phyloP scores from a whole-genome alignment of 2,888 invertebrate species.

The Drosophila mayaguana region DNA sequence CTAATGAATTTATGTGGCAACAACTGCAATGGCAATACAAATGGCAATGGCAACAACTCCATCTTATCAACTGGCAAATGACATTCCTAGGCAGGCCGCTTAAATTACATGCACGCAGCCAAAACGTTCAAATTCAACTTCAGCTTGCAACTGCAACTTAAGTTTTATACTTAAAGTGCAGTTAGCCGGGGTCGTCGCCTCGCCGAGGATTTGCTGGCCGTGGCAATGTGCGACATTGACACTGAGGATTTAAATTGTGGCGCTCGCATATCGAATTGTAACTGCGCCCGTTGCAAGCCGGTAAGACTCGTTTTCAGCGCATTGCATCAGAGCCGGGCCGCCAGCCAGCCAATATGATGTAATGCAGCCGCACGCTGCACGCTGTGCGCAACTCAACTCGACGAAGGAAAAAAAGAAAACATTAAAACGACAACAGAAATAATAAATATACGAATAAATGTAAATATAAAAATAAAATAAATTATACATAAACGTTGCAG shows the following conservation, averaged over 20 bases:
- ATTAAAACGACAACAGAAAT: constrained; percentile 37
- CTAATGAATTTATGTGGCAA: constrained; percentile 75
- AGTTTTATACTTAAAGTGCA: constrained; percentile 59
- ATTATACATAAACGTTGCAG: constrained; percentile 45
- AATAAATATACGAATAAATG: constrained; percentile 20
- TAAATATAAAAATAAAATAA: constrained; percentile 31
- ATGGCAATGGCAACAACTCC: constrained; percentile 44
- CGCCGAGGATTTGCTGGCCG: constrained; percentile 15
- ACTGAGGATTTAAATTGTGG: constrained; percentile 80
- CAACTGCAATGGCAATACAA: constrained; percentile 45
- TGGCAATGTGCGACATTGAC: constrained; percentile 69
- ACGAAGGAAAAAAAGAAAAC: constrained; percentile 28
- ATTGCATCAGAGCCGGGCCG: constrained; percentile 67
- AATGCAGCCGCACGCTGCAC: constrained; percentile 54
- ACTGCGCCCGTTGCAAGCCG: constrained; percentile 63
- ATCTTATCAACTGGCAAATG: constrained; percentile 76
- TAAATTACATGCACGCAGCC: constrained; percentile 72
- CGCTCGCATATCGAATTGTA: constrained; percentile 79
- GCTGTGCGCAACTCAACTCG: constrained; percentile 18
- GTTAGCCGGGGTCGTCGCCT: constrained; percentile 55
- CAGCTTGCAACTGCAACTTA: constrained; percentile 1
- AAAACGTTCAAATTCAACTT: constrained; percentile 1
- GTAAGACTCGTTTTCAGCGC: constrained; percentile 75
- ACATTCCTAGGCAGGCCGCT: constrained; percentile 69
- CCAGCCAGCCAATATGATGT: constrained; percentile 67